Conservation (phyloP, 2,888 invertebrate species). For the Melinopterus prodromus region DNA sequence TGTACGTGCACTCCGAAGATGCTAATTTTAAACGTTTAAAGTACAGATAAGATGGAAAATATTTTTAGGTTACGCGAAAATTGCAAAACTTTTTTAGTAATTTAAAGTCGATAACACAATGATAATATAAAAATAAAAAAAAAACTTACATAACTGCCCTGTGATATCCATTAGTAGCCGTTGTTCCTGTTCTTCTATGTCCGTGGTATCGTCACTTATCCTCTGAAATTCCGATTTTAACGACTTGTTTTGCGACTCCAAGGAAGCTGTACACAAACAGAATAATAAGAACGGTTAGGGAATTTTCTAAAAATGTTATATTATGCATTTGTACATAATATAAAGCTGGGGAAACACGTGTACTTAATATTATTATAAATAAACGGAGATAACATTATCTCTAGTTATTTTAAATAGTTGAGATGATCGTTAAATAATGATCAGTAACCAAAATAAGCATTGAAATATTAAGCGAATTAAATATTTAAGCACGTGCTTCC, state of each 20-base stretch:
- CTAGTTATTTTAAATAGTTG: neutral
- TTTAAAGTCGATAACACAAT: neutral
- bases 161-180: conserved; percentile 88
- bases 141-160: conserved; percentile 77
- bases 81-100: no score
- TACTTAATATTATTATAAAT: neutral
- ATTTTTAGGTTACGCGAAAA: neutral
- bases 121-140: neutral
- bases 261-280: conserved; percentile 52
- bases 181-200: conserved; percentile 89
- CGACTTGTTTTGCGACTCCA: conserved; percentile 91
- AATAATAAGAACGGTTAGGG: neutral
- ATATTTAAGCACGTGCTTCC: no score
- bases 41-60: neutral
- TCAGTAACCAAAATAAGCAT: no score
- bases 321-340: neutral
- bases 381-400: neutral
- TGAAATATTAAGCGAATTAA: no score
- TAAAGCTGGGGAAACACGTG: no score
- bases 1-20: neutral
- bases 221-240: conserved; percentile 83
- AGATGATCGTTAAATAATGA: neutral
- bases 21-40: conserved; percentile 18
- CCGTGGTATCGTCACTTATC: conserved; percentile 83
- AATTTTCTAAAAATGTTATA: neutral